Evolutionary conservation across 2,113 vertebrate species (phyloP).

Genomic region (Platanista minor): DNA sequence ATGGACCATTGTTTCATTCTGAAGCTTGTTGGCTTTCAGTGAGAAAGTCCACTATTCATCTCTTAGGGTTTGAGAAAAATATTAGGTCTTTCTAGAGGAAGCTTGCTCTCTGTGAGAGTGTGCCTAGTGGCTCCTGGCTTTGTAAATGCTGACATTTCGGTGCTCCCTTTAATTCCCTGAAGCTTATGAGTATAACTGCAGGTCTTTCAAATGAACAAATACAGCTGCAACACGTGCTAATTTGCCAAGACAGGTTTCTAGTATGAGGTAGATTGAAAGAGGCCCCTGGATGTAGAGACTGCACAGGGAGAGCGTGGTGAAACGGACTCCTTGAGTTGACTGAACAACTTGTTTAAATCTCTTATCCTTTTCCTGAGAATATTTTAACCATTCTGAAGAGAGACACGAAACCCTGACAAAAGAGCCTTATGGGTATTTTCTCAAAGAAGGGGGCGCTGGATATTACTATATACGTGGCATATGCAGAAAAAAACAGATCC

Average conservation of each 20-base stretch:
- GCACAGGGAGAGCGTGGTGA: background rate
- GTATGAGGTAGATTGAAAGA: background rate
- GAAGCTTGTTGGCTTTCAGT: background rate
- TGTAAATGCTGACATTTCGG: background rate
- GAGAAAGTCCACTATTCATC: background rate
- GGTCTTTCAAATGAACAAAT: background rate
- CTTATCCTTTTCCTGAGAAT: background rate
- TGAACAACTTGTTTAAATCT: background rate
- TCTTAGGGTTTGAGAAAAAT: background rate
- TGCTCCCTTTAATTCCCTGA: background rate
- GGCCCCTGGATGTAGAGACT: too few relatives aligned
- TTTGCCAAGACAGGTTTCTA: background rate
- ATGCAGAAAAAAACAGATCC: background rate
- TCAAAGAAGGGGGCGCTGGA: background rate
- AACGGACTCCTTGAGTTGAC: background rate
- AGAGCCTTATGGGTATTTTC: background rate
- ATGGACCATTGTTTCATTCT: background rate
- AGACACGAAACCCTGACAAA: background rate
- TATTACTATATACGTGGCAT: background rate
- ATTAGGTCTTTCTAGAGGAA: background rate
- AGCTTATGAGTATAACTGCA: background rate
- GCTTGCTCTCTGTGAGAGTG: background rate
- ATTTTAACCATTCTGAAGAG: background rate
- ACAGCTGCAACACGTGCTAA: accelerated
- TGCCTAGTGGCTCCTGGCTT: background rate